Evolutionary conservation across 1,140 invertebrate species (phyloP).

Genomic region (Procambarus virginalis): DNA sequence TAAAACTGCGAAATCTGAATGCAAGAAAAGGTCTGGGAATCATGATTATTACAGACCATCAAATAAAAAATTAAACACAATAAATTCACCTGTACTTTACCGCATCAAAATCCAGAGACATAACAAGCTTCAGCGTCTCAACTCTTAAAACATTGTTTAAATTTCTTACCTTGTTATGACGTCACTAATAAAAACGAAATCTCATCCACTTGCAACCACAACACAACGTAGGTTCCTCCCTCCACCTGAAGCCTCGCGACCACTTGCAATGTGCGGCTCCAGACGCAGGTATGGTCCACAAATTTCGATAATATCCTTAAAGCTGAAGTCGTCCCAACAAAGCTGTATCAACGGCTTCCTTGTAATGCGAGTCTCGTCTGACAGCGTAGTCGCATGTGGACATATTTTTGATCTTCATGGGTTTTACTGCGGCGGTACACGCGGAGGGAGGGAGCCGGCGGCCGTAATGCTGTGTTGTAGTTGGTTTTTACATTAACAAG

Average conservation of each 20-base stretch:
- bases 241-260: not conserved
- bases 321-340: not conserved
- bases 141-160: too few species aligned
- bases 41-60: too few species aligned
- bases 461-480: not conserved
- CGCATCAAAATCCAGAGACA: too few species aligned
- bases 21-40: too few species aligned
- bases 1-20: too few species aligned
- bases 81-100: too few species aligned
- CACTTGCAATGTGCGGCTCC: not conserved
- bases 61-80: too few species aligned
- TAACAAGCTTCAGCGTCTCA: too few species aligned
- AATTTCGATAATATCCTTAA: not conserved
- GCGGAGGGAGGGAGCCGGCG: not conserved
- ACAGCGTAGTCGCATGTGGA: constrained; percentile 4
- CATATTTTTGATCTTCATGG: not conserved
- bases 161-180: too few species aligned
- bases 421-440: constrained; percentile 5
- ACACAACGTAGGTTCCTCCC: too few species aligned
- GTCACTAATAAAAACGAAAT: too few species aligned
- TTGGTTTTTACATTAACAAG: not conserved
- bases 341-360: not conserved
- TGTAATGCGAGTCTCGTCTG: not conserved
- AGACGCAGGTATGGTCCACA: not conserved
- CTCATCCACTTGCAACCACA: too few species aligned